phyloP scores from a whole-genome alignment of 2,888 invertebrate species.

The Lithosia quadra region DNA sequence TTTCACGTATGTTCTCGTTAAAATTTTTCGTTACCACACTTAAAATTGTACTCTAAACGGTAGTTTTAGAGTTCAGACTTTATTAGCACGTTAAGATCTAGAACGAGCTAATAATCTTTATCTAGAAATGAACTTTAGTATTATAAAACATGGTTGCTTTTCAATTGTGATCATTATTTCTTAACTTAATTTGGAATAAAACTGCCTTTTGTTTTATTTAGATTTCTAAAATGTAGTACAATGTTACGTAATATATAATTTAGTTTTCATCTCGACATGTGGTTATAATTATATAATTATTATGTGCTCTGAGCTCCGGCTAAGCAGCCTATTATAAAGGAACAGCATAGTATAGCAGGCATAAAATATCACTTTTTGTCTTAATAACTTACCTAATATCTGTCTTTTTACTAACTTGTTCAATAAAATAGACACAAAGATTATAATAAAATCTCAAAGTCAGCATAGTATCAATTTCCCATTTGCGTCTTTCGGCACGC shows the following conservation, averaged over 20 bases:
- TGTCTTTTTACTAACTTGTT: neutral
- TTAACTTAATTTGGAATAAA: constrained; percentile 49
- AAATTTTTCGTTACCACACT: constrained; percentile 4
- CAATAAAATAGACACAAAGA: neutral
- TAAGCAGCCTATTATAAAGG: too few relatives aligned
- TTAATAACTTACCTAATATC: too few relatives aligned
- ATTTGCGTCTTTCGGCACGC: too few relatives aligned
- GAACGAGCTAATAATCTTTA: neutral
- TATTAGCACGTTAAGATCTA: neutral
- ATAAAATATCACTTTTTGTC: too few relatives aligned
- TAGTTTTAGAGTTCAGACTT: neutral
- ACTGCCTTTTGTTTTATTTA: constrained; percentile 58
- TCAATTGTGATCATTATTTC: constrained; percentile 24
- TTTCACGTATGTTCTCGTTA: constrained; percentile 46
- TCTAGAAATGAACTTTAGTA: constrained; percentile 6
- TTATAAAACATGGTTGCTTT: constrained; percentile 3
- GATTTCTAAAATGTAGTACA: constrained; percentile 51
- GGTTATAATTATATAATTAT: neutral
- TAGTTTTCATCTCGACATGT: constrained; percentile 14
- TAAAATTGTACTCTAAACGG: neutral
- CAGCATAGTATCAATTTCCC: too few relatives aligned
- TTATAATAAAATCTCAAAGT: too few relatives aligned
- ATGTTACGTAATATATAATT: constrained; percentile 15
- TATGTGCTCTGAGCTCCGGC: constrained; percentile 1
- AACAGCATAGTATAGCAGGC: neutral